Conservation (phyloP, 1,140 invertebrate genomes). For the Hydropsyche tenuis region DNA sequence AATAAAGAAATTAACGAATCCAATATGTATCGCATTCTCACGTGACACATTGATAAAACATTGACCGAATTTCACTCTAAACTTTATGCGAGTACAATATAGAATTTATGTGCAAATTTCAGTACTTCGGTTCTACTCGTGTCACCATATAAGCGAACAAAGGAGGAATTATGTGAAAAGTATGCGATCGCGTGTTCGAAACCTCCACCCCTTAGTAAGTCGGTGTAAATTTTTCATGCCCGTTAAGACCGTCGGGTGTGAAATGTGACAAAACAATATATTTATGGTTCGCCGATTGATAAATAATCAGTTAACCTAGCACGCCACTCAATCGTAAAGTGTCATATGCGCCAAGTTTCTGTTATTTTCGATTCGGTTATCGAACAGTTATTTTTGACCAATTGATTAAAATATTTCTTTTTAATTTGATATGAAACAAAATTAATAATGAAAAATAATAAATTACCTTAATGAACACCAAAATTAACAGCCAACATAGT, state of each 20-base stretch:
- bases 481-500: too few species aligned
- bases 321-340: slow-evolving; percentile 3
- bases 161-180: slow-evolving; percentile 17
- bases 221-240: slow-evolving; percentile 37
- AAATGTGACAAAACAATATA: slow-evolving; percentile 46
- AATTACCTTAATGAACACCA: too few species aligned
- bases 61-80: too few species aligned
- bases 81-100: too few species aligned
- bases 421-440: too few species aligned
- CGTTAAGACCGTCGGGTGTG: slow-evolving; percentile 36
- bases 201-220: background rate
- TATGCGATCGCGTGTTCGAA: slow-evolving; percentile 34
- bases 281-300: slow-evolving; percentile 44
- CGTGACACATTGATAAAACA: too few species aligned
- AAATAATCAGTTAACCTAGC: slow-evolving; percentile 16
- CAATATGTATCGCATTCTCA: too few species aligned
- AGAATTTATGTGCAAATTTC: slow-evolving; percentile 4
- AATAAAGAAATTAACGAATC: too few species aligned
- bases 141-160: slow-evolving; percentile 11
- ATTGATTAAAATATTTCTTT: too few species aligned
- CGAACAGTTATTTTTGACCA: too few species aligned
- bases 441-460: too few species aligned
- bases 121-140: background rate
- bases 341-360: background rate
- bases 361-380: too few species aligned